phyloP scores from a whole-genome alignment of 2,113 vertebrate species.

The Motacilla alba region DNA sequence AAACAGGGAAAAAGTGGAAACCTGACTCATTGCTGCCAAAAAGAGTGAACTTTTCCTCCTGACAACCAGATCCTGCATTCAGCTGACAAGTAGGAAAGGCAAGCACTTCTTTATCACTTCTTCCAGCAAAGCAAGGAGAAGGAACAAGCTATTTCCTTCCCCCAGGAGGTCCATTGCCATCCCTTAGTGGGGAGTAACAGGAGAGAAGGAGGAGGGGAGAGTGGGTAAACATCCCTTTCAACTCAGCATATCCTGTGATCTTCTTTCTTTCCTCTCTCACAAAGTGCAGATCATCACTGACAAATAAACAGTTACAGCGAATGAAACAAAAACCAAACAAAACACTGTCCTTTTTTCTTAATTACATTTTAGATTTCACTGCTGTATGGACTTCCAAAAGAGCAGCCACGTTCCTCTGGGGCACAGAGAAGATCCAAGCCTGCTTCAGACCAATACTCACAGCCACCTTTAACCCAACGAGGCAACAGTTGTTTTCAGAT shows the following conservation, averaged over 20 bases:
- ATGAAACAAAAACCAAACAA: neutral
- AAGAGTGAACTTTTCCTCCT: neutral
- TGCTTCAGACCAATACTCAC: neutral
- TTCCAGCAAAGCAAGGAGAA: neutral
- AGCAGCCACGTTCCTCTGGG: neutral
- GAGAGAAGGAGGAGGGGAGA: neutral
- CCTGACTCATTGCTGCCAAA: neutral
- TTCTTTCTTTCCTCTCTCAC: neutral
- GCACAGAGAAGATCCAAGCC: neutral
- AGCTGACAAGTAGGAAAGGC: neutral
- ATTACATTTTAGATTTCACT: neutral
- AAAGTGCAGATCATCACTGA: neutral
- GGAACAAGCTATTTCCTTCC: neutral
- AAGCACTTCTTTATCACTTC: neutral
- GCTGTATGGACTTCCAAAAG: neutral
- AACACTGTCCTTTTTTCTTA: neutral
- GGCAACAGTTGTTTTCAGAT: slow-evolving; percentile 24
- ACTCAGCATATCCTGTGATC: neutral
- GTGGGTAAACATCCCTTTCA: neutral
- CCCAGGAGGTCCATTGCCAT: neutral
- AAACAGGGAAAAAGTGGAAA: neutral
- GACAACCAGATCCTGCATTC: neutral
- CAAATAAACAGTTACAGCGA: neutral
- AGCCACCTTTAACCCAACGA: slow-evolving; percentile 24
- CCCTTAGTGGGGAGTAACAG: neutral